Evolutionary conservation across 2,113 vertebrate species (phyloP).

Genomic region (Chauna torquata): DNA sequence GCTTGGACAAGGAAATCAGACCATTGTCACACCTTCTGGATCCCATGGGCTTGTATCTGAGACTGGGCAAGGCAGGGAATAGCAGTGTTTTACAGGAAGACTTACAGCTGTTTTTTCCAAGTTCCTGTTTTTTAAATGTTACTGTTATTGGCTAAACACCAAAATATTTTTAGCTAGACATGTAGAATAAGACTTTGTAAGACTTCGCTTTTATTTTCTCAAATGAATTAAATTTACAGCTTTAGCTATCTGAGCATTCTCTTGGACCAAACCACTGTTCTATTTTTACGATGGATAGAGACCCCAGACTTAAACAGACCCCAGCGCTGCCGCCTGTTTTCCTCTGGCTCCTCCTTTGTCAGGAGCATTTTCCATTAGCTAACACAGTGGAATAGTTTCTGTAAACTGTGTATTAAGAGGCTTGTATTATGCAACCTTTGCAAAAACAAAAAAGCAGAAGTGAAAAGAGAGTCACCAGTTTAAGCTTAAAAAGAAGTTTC

Average conservation of each 20-base stretch:
- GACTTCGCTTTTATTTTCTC: not conserved
- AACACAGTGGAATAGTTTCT: not conserved
- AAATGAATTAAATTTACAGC: not conserved
- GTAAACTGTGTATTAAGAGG: not conserved
- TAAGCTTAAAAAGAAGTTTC: not conserved
- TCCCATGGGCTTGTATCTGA: not conserved
- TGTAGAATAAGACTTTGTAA: not conserved
- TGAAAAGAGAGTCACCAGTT: not conserved
- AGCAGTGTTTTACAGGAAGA: not conserved
- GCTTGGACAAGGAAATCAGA: not conserved
- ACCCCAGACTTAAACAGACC: not conserved
- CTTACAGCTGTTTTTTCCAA: conserved; percentile 30
- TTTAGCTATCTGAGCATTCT: not conserved
- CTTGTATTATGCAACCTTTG: not conserved
- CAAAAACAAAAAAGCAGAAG: conserved; percentile 22
- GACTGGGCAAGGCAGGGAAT: not conserved
- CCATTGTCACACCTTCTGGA: not conserved
- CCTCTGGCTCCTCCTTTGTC: not conserved
- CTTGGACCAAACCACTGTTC: not conserved
- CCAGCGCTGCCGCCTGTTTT: not conserved
- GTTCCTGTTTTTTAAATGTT: conserved; percentile 45
- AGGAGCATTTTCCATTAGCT: conserved; percentile 54
- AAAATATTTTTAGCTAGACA: conserved; percentile 4
- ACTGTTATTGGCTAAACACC: conserved; percentile 18
- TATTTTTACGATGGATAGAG: not conserved